Conservation (phyloP, 92 coral and sea anemone genomes). For the Actinostola sp. region DNA sequence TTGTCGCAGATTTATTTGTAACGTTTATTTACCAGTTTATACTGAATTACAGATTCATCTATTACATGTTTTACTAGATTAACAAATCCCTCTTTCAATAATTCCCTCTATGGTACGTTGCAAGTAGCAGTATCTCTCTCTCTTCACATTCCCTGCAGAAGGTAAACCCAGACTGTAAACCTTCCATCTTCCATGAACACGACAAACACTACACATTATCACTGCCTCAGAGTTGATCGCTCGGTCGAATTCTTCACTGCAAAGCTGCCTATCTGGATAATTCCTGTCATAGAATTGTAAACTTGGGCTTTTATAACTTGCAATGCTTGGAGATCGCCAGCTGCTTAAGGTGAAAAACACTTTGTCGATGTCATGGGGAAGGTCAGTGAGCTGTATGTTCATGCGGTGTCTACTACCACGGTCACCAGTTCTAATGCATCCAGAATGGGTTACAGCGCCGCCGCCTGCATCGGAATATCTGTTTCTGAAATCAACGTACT, state of each 20-base stretch:
- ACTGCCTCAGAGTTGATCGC: conserved; percentile 15
- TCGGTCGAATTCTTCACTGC: conserved; percentile 45
- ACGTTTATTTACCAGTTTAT: no score
- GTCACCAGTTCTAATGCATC: conserved; percentile 20
- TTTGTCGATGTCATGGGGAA: conserved; percentile 49
- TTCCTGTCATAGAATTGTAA: conserved; percentile 57
- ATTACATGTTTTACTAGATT: background rate
- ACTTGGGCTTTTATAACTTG: conserved; percentile 40
- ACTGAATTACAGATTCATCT: no score
- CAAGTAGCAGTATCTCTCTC: conserved; percentile 23
- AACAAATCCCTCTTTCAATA: conserved; percentile 28
- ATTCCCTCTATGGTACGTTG: conserved; percentile 22
- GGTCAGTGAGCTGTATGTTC: conserved; percentile 30
- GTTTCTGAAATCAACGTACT: conserved; percentile 49
- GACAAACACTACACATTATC: conserved; percentile 55
- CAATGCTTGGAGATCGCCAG: conserved; percentile 56
- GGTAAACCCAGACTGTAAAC: conserved; percentile 33
- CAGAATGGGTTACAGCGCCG: conserved; percentile 59
- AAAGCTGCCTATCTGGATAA: conserved; percentile 43
- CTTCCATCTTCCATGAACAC: conserved; percentile 39
- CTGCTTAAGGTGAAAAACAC: conserved; percentile 63
- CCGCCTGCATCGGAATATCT: background rate
- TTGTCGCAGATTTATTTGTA: no score
- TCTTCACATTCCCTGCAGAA: conserved; percentile 37
- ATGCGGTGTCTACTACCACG: conserved; percentile 52